phyloP scores from a whole-genome alignment of 2,113 vertebrate species.

The Catagonus wagneri region DNA sequence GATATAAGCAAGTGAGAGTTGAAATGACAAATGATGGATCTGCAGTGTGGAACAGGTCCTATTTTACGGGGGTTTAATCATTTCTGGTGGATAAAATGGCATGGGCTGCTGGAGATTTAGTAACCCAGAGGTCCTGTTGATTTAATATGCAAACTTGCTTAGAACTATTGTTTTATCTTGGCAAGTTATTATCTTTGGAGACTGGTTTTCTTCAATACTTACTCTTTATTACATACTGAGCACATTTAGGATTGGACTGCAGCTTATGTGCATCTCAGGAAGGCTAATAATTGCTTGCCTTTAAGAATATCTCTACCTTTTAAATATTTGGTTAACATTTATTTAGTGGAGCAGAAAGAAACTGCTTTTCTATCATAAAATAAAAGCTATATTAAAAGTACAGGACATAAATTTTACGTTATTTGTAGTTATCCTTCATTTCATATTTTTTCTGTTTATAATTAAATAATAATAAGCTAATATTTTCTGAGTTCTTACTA shows the following conservation, averaged over 20 bases:
- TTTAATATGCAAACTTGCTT: neutral
- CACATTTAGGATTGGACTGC: neutral
- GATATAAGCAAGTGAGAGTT: neutral
- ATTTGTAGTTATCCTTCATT: neutral
- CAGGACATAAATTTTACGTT: neutral
- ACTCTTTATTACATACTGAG: neutral
- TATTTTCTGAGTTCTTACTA: neutral
- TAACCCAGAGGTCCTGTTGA: neutral
- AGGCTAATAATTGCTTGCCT: neutral
- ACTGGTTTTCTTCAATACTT: neutral
- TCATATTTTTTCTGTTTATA: neutral
- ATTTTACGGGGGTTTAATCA: neutral
- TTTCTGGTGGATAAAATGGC: neutral
- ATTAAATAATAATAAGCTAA: neutral
- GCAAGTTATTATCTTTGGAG: neutral
- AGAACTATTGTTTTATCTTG: neutral
- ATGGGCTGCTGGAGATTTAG: neutral
- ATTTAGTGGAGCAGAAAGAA: neutral
- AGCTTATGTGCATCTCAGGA: neutral
- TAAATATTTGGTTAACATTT: neutral
- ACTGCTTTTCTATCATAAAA: neutral
- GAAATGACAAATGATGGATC: neutral
- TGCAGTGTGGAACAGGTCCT: neutral
- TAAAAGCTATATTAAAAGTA: neutral
- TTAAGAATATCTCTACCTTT: neutral